These are phyloP conservation scores for Pycnonotus jocosus DNA, from an alignment of 2,113 vertebrate species.

Conservation along the genomic window DNA sequence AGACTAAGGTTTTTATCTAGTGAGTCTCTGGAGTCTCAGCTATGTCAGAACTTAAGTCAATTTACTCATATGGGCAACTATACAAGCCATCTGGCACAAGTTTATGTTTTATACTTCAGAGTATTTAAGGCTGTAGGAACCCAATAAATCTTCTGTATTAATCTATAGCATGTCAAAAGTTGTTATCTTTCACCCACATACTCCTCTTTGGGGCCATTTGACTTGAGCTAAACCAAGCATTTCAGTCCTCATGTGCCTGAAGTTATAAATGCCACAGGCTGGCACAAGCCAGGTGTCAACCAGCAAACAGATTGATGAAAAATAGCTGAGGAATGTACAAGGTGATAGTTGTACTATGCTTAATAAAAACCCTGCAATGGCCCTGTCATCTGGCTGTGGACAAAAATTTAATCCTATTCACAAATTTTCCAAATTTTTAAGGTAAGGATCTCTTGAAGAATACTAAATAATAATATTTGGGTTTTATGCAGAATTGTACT, in stretches of 20 bases:
- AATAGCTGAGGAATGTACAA: neutral
- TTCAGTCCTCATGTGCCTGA: neutral
- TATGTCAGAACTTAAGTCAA: neutral
- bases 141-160: neutral
- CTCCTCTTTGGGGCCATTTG: neutral
- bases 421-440: neutral
- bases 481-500: neutral
- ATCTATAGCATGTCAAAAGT: neutral
- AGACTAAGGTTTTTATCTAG: neutral
- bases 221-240: neutral
- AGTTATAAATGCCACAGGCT: neutral
- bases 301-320: neutral
- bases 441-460: neutral
- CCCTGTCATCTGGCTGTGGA: neutral
- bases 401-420: neutral
- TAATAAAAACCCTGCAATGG: accelerated
- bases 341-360: neutral
- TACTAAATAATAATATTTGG: accelerated
- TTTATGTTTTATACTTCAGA: neutral
- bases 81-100: neutral
- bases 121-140: neutral
- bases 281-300: neutral
- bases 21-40: neutral
- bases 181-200: neutral
- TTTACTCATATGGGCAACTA: neutral